These are phyloP conservation scores for Pipra filicauda DNA, from an alignment of 2,113 vertebrate genomes.

Conservation along the genomic window DNA sequence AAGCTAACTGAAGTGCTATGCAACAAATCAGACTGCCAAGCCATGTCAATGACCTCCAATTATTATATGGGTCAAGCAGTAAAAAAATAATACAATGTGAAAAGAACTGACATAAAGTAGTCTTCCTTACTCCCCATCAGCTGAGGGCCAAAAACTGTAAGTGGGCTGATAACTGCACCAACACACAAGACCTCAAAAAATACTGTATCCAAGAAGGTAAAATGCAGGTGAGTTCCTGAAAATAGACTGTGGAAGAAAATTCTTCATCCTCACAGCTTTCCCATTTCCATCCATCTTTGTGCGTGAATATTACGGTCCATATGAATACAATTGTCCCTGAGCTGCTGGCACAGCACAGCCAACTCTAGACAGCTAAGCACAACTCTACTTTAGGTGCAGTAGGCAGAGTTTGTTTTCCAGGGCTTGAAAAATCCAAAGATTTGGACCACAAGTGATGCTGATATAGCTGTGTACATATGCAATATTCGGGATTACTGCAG, in stretches of 20 bases:
- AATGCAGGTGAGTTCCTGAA: background rate
- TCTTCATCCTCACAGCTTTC: background rate
- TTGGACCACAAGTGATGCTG: background rate
- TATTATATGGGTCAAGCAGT: background rate
- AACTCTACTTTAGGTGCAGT: background rate
- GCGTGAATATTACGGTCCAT: too few relatives aligned
- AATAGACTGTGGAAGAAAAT: background rate
- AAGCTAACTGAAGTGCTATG: background rate
- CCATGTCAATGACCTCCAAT: background rate
- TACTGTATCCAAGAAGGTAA: background rate
- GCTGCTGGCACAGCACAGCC: background rate
- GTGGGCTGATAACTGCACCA: background rate
- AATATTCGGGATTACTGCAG: background rate
- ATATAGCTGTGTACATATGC: background rate
- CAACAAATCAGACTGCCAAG: background rate
- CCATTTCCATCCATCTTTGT: background rate
- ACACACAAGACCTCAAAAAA: background rate
- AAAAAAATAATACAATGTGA: background rate
- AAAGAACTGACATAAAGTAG: background rate
- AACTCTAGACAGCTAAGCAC: background rate
- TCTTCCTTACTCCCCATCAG: background rate
- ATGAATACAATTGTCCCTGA: background rate
- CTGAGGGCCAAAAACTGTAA: background rate
- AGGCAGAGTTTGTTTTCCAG: background rate
- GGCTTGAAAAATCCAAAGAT: background rate